These are phyloP conservation scores for Uria lomvia DNA, from an alignment of 2,113 vertebrate genomes.

Conservation along the genomic window DNA sequence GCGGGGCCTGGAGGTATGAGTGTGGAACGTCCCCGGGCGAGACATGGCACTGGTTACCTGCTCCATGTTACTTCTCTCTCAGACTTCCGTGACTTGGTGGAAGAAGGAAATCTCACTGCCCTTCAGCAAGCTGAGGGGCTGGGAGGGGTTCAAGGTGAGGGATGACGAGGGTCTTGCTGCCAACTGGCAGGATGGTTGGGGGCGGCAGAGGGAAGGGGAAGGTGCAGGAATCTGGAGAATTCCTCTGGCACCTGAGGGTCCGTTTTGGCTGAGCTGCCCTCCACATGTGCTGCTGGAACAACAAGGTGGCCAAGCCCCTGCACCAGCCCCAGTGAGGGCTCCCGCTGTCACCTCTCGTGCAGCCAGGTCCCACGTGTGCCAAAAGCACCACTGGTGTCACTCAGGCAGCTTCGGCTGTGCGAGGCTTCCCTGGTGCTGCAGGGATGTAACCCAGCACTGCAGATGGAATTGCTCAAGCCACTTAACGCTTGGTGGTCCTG, in stretches of 20 bases:
- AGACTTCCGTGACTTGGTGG: background rate
- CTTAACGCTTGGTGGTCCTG: background rate
- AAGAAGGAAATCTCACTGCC: background rate
- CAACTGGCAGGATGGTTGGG: background rate
- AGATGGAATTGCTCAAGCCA: background rate
- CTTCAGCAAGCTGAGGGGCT: background rate
- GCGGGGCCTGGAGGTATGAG: background rate
- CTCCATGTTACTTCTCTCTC: background rate
- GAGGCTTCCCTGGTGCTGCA: background rate
- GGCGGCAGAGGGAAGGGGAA: background rate
- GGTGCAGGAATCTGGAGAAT: background rate
- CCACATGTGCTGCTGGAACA: background rate
- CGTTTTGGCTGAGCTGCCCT: background rate
- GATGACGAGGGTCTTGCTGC: background rate
- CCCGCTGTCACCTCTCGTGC: background rate
- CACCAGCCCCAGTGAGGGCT: background rate
- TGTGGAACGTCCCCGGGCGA: fast-evolving
- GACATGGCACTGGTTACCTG: fast-evolving
- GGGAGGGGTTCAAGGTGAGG: background rate
- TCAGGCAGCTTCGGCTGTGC: fast-evolving
- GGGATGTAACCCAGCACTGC: fast-evolving
- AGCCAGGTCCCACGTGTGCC: background rate
- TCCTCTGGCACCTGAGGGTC: background rate
- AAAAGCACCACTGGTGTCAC: fast-evolving
- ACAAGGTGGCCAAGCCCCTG: background rate